Evolutionary conservation across 2,888 invertebrate genomes (phyloP), one percentile per base, ranked within the genome.

Genomic region (Mactromeris polynyma): DNA sequence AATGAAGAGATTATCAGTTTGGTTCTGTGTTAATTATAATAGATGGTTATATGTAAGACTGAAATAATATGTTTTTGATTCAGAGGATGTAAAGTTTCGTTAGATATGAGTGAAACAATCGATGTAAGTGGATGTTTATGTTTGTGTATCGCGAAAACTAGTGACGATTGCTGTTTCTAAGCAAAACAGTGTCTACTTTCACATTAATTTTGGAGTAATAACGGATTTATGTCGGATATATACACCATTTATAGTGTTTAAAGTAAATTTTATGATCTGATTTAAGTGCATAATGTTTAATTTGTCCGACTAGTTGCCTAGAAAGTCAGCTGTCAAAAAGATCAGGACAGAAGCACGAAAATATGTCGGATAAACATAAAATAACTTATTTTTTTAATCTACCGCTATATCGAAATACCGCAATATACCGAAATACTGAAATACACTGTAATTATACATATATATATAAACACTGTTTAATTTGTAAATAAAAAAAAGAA

Each of bases 31-130:
- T 73, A 81, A 81, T 87, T 81, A 87, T 82, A 82, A 85, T 89
- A 88, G 88, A 92, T 89, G 89, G 85, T 83, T 87, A 85, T 79
- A 54, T 83, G 86, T 90, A 21, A 83, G 89, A 84, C 83, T 87
- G 36, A 92, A 90, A 87, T 80, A 83, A 26, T 11, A 77, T 84
- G 58, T 73, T 69, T 54, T 54, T 54, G 64, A 78, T 86, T 78
- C 42, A 64, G 81, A 84, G 58, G 83, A 88, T 84, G 80, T 81
- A 79, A 77, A 85, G 83, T 84, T 81, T 92, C 90, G 87, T 78
- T 90, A 79, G 91, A 92, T 83, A 93, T 94, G 93, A 93, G 90
- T 84, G 94, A 94, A 89, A 92, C 85, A 87, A 94, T 94, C 42
- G 94, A 94, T 87, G 94, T 94, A 92, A 93, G 94, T 94, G 79